Evolutionary conservation across 1,140 invertebrate genomes (phyloP).

Genomic region (Heterodera schachtii): DNA sequence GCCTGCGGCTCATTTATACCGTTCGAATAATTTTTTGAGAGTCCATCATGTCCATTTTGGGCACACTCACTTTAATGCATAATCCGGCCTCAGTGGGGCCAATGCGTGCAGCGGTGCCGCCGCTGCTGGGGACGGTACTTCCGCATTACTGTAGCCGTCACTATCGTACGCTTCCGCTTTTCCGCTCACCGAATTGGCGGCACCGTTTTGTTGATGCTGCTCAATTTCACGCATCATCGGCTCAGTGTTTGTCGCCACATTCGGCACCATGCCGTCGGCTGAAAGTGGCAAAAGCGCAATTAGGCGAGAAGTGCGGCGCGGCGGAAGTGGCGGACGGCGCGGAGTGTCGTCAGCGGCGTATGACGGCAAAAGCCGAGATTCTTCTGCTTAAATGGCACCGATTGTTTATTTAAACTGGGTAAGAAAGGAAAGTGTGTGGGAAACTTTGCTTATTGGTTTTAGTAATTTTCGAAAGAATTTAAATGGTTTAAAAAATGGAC

Average conservation of each 20-base stretch:
- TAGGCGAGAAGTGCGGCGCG: neutral
- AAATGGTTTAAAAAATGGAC: too few species aligned
- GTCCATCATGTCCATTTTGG: neutral
- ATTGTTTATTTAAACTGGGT: neutral
- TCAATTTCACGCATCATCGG: neutral
- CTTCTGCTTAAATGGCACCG: neutral
- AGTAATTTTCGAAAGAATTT: neutral
- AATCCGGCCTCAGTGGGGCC: conserved; percentile 5
- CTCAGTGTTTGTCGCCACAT: neutral
- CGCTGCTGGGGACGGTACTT: neutral
- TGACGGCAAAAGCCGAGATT: neutral
- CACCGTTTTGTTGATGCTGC: neutral
- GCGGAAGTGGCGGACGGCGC: neutral
- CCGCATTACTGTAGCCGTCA: too few species aligned
- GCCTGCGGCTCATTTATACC: too few species aligned
- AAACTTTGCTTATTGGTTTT: neutral
- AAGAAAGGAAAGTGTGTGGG: too few species aligned
- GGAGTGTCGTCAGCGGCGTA: neutral
- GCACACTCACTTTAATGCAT: neutral
- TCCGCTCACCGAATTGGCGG: too few species aligned
- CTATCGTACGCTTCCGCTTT: too few species aligned
- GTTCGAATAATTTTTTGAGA: neutral
- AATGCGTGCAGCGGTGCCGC: neutral
- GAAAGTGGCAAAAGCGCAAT: neutral
- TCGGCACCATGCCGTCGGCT: neutral